Percentiles rank a stretch among this genome's conserved stretches.
Evolutionary conservation across 2,888 invertebrate species (phyloP).

Genomic region (Pseudococcus jackbeardsleyi): DNA sequence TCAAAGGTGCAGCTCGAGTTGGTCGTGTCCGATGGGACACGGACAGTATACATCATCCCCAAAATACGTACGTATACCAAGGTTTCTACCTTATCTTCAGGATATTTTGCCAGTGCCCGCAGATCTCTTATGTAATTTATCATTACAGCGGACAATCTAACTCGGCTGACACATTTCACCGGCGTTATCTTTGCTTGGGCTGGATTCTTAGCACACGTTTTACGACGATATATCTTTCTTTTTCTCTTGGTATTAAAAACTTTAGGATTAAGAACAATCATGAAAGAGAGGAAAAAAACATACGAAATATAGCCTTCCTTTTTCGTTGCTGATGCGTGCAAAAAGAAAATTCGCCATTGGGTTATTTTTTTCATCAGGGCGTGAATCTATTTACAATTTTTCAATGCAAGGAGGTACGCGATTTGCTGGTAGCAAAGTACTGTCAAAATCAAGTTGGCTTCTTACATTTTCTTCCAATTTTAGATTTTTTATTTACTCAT

Average conservation of each 20-base stretch:
- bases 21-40: slow-evolving; percentile 34
- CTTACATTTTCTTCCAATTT: too few species aligned
- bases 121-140: slow-evolving; percentile 59
- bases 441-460: too few species aligned
- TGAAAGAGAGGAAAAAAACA: neutral
- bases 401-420: too few species aligned
- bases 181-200: slow-evolving; percentile 44
- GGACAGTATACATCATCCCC: slow-evolving; percentile 37
- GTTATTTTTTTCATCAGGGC: neutral
- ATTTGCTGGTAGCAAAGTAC: too few species aligned
- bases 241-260: slow-evolving; percentile 50
- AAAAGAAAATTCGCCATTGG: neutral
- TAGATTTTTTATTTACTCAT: too few species aligned
- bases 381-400: too few species aligned
- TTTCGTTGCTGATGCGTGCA: too few species aligned
- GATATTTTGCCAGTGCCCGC: slow-evolving; percentile 48
- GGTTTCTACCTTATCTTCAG: slow-evolving; percentile 44
- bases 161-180: slow-evolving; percentile 59
- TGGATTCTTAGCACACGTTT: slow-evolving; percentile 45
- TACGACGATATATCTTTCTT: slow-evolving; percentile 39
- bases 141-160: slow-evolving; percentile 57
- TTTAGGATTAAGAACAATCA: slow-evolving; percentile 52
- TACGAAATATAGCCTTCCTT: slow-evolving; percentile 16
- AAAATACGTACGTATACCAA: neutral
- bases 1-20: slow-evolving; percentile 23